Conservation (phyloP, 2,888 invertebrate species). For the Gandaritis pyraliata region DNA sequence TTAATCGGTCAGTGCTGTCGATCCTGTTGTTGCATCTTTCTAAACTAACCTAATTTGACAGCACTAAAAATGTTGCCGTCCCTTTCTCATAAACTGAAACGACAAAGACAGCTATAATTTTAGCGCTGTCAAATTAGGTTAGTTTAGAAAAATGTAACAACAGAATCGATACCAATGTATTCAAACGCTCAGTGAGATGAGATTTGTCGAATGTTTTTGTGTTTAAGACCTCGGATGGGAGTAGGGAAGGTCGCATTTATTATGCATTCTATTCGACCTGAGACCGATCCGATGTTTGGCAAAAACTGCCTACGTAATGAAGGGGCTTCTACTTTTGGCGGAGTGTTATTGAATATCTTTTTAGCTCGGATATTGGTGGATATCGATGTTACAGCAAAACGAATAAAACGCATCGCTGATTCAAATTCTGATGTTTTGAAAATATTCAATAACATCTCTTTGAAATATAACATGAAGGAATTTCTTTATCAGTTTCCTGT, state of each 20-base stretch:
- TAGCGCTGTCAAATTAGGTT: too few relatives aligned
- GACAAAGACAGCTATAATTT: too few relatives aligned
- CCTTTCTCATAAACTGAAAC: too few relatives aligned
- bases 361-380: slow-evolving; percentile 4
- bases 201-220: not conserved
- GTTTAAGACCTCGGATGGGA: slow-evolving; percentile 2
- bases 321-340: slow-evolving; percentile 27
- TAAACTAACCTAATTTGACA: too few relatives aligned
- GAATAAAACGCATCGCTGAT: not conserved
- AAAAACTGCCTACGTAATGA: slow-evolving; percentile 36
- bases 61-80: too few relatives aligned
- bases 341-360: slow-evolving; percentile 26
- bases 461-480: too few relatives aligned
- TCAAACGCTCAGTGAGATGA: too few relatives aligned
- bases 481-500: too few relatives aligned
- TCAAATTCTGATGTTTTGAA: not conserved
- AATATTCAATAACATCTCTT: not conserved
- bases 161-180: too few relatives aligned
- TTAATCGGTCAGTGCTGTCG: too few relatives aligned
- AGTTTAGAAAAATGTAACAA: too few relatives aligned
- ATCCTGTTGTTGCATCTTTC: too few relatives aligned
- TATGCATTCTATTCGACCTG: slow-evolving; percentile 44
- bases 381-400: not conserved
- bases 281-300: slow-evolving; percentile 39
- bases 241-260: slow-evolving; percentile 41